These are phyloP conservation scores for human (Homo sapiens) DNA, from an alignment of 2,113 vertebrate species.

Conservation along the genomic window GRCh38 chr4:137260501-137261000, in stretches of 20 bases:
- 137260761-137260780: background rate
- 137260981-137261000: too few relatives aligned
- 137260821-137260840: background rate
- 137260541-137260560: background rate
- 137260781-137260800: background rate
- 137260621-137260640: background rate
- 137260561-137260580: fast-evolving
- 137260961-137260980: too few relatives aligned
- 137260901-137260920: too few relatives aligned
- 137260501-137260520: background rate
- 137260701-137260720: background rate
- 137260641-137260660: background rate
- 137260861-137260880: too few relatives aligned
- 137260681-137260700: background rate
- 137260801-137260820: background rate
- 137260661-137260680: background rate
- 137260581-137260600: background rate
- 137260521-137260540: background rate
- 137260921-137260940: too few relatives aligned
- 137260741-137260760: background rate
- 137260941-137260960: too few relatives aligned
- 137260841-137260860: too few relatives aligned
- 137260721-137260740: background rate
- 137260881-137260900: too few relatives aligned
- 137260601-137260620: background rate